phyloP scores from a whole-genome alignment of 2,888 invertebrate genomes.

The Torymus tubicola region DNA sequence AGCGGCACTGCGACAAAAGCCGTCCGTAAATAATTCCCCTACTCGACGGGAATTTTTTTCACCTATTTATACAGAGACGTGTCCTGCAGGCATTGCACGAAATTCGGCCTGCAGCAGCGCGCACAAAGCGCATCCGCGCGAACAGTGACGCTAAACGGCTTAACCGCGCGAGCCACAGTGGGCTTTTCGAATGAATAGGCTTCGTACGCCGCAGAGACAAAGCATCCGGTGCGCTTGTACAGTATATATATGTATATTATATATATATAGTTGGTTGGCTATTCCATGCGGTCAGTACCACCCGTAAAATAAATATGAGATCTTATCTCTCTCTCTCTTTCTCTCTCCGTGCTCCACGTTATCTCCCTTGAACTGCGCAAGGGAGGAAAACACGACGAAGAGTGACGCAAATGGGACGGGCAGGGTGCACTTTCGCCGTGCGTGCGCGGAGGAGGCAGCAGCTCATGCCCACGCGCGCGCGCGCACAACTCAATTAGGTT shows the following conservation, averaged over 20 bases:
- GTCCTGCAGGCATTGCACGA: too few relatives aligned
- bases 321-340: constrained; percentile 10
- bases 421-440: constrained; percentile 17
- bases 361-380: background rate
- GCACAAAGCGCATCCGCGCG: too few relatives aligned
- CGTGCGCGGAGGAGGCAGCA: background rate
- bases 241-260: too few relatives aligned
- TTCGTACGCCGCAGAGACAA: background rate
- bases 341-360: too few relatives aligned
- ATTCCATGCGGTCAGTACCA: too few relatives aligned
- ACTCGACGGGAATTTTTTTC: too few relatives aligned
- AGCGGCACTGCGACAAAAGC: too few relatives aligned
- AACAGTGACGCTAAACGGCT: background rate
- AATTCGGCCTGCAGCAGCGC: too few relatives aligned
- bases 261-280: too few relatives aligned
- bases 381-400: background rate
- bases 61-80: too few relatives aligned
- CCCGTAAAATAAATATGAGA: constrained; percentile 38
- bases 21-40: too few relatives aligned
- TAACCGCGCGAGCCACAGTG: background rate
- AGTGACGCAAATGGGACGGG: constrained; percentile 26
- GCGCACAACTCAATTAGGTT: constrained; percentile 26
- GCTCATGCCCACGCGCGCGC: background rate
- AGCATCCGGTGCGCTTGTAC: background rate
- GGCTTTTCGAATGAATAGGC: constrained; percentile 10